A percentile compares a stretch with the other conserved stretches of the same genome.
Conservation (phyloP, 2,888 invertebrate genomes). For the Eupithecia subfuscata region DNA sequence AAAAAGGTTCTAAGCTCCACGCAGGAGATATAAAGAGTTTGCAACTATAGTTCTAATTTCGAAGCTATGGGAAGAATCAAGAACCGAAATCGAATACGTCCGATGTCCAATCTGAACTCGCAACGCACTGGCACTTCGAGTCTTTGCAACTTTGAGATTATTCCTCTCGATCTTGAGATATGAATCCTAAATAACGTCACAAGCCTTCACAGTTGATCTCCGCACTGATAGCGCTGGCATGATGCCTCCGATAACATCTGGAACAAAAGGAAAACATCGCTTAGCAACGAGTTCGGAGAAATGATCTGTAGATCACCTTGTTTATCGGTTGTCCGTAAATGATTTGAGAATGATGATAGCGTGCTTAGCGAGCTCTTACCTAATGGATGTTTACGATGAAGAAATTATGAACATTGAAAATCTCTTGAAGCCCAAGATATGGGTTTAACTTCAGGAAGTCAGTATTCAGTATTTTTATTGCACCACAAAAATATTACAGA, state of each 20-base stretch:
- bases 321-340: constrained; percentile 35
- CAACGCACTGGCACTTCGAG: constrained; percentile 48
- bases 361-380: constrained; percentile 20
- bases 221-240: constrained; percentile 71
- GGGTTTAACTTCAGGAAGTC: background rate
- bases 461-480: too few relatives aligned
- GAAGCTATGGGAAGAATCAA: constrained; percentile 46
- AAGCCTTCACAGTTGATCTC: constrained; percentile 59
- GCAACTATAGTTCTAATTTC: constrained; percentile 25
- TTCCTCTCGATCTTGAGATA: constrained; percentile 36
- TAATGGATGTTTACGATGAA: constrained; percentile 17
- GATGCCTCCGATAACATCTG: constrained; percentile 72
- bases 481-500: too few relatives aligned
- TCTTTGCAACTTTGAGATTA: constrained; percentile 34
- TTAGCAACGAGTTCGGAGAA: constrained; percentile 47
- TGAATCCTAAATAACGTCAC: constrained; percentile 48
- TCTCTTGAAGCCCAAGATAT: background rate
- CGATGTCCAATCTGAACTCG: constrained; percentile 49
- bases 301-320: constrained; percentile 44
- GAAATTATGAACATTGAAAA: background rate
- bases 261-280: constrained; percentile 60
- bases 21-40: constrained; percentile 2
- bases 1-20: constrained; percentile 23
- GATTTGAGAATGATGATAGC: constrained; percentile 32
- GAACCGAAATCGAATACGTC: constrained; percentile 46